Base-by-base conservation (phyloP, 2,797 vertebrate genomes). In the Bovichtus variegatus region DNA sequence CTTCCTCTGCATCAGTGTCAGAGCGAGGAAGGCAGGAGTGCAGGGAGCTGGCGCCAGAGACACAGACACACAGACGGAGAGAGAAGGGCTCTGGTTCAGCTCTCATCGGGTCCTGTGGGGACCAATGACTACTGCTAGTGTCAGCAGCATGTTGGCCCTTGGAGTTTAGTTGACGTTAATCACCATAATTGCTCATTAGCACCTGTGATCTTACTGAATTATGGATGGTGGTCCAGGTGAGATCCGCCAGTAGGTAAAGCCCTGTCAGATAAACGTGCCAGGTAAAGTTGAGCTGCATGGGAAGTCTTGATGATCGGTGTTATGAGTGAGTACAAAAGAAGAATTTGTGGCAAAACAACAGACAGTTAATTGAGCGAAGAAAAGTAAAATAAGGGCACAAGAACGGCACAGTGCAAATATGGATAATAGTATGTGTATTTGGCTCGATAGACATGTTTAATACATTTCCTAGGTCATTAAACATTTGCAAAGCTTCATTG, bases 1-100 rank as follows among this genome's bases (percentile, higher is more conserved):
- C 81, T 85, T 85, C 65, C 80, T 87, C 61, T 82, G 76, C 79
- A 87, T 89, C 86, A 93, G 81, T 90, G 91, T 92, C 91, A 88
- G 29, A 49, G 44, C 51, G 65, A 75, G 75, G 68, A 89, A 83
- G 75, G 72, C 73, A 51, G 80, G 78, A 79, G 84, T 40, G 36
- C 47, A 67, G 49, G 49, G 71, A n/a, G 72, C 87, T 92, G 94
- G 93, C 90, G 92, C 92, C 93, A 89, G 50, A 63, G 63, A 67
- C 27, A 7, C 68, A 86, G 68, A 86, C 62, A 47, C 27, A 46
- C 71, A 79, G 69, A 81, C 79, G 19, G 51, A 62, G 29, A 78
- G 68, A 77, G 71, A 38, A 55, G 69, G 31, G 78, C 75, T 84
- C 77, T 78, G 77, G 64, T 84, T 87, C 61, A 71, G 60, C 67